These are phyloP conservation scores for Oligia strigilis DNA, from an alignment of 2,888 invertebrate species.

Conservation along the genomic window DNA sequence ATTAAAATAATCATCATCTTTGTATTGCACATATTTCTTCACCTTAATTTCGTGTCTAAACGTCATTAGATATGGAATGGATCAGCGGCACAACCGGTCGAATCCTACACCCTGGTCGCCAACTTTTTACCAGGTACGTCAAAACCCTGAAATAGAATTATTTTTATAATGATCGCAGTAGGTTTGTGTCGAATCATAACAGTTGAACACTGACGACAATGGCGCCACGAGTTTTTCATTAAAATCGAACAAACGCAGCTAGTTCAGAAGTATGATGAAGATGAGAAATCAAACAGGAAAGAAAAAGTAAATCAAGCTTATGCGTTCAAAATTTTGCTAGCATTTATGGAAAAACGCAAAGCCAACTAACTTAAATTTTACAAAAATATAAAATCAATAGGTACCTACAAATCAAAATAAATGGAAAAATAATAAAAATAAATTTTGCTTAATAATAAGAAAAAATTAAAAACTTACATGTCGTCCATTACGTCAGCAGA, in stretches of 20 bases:
- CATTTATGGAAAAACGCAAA: not conserved
- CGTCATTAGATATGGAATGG: not conserved
- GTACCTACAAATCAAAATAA: no score
- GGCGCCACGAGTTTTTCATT: no score
- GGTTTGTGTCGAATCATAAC: not conserved
- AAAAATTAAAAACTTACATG: slow-evolving; percentile 17
- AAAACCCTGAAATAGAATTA: not conserved
- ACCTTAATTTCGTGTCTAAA: not conserved
- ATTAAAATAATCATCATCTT: not conserved
- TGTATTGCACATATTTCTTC: not conserved
- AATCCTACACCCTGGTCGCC: not conserved
- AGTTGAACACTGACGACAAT: not conserved
- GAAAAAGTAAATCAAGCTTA: not conserved
- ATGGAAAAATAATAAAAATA: not conserved
- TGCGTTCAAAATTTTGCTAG: not conserved
- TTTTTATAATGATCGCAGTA: not conserved
- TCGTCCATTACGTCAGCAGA: not conserved
- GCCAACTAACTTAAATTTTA: not conserved
- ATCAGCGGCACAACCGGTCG: not conserved
- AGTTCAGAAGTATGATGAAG: not conserved
- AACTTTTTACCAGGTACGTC: not conserved
- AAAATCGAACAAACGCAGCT: not conserved
- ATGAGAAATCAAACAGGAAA: not conserved
- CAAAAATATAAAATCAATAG: no score
- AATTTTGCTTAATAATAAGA: not conserved